phyloP scores from a whole-genome alignment of 2,797 vertebrate genomes.

The Allenopithecus nigroviridis region DNA sequence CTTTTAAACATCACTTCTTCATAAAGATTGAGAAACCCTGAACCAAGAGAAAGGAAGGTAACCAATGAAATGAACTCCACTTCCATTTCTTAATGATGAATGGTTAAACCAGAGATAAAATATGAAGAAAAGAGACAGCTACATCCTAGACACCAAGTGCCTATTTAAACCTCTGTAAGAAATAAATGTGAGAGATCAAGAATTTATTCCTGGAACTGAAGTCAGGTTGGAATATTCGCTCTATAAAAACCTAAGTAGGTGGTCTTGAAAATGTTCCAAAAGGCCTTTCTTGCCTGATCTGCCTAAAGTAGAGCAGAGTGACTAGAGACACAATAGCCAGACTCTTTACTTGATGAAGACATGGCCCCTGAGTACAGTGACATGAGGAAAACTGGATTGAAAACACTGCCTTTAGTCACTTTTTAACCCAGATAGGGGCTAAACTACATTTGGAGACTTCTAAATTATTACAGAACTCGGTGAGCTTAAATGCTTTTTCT shows the following conservation, averaged over 20 bases:
- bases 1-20: neutral
- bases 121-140: neutral
- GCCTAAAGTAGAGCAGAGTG: neutral
- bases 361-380: neutral
- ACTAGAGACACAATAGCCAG: slow-evolving; percentile 3
- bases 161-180: neutral
- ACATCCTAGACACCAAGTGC: neutral
- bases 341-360: neutral
- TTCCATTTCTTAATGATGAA: neutral
- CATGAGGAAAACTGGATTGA: neutral
- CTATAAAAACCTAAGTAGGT: slow-evolving; percentile 34
- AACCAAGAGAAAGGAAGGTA: neutral
- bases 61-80: slow-evolving; percentile 26
- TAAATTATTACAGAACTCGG: neutral
- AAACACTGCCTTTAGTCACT: neutral
- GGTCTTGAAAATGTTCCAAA: slow-evolving; percentile 37
- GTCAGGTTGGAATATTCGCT: slow-evolving; percentile 14
- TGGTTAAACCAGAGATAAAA: neutral
- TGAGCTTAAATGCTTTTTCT: slow-evolving; percentile 1
- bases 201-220: slow-evolving; percentile 46
- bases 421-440: neutral
- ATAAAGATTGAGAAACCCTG: neutral
- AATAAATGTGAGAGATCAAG: slow-evolving; percentile 26
- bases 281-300: neutral
- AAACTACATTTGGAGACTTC: slow-evolving; percentile 34